Base-by-base conservation (phyloP, 2,797 vertebrate species). In the Sebastes iracundus region DNA sequence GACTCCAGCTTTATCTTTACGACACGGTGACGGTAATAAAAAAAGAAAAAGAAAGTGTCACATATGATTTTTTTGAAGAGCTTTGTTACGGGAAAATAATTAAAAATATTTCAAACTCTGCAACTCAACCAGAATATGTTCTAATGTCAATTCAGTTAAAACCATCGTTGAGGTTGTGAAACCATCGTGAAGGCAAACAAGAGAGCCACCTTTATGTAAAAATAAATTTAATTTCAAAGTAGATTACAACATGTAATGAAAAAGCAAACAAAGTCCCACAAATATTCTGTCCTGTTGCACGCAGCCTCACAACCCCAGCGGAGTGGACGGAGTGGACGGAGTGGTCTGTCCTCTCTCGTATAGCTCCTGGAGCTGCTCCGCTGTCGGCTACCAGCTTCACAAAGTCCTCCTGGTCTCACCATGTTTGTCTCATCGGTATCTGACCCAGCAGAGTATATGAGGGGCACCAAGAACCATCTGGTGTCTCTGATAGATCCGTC, bases 201-300 rank as follows among this genome's bases (percentile, higher is more conserved):
- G 14, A 75, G 65, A 88, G 77, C 9, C 46, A 53, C 8, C 7
- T 77, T 59, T 87, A 78, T 88, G 84, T 87, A 90, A 92, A 94
- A 93, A 93, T 90, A 90, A 74, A 92, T 90, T 91, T 93, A 82
- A 92, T 93, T 90, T 90, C 66, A 85, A 83, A 82, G 83, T 74
- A 89, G 72, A 85, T 87, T 77, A 90, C 77, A 87, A 88, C 87
- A 89, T 62, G 74, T 75, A 61, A 90, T 82, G 28, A 33, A 80
- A 79, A 75, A 75, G 22, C 42, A 76, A 69, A 82, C 58, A 52
- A 25, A 55, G 52, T 27, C 68, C 63, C 55, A 67, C 69, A 49
- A 22, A 66, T n/a, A 52, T 53, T 20, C n/a, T 70, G 38, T 76
- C 23, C 74, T 78, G 61, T 58, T 32, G 60, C 67, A 69, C 32